phyloP scores from a whole-genome alignment of 2,113 vertebrate genomes.

The Connochaetes taurinus region DNA sequence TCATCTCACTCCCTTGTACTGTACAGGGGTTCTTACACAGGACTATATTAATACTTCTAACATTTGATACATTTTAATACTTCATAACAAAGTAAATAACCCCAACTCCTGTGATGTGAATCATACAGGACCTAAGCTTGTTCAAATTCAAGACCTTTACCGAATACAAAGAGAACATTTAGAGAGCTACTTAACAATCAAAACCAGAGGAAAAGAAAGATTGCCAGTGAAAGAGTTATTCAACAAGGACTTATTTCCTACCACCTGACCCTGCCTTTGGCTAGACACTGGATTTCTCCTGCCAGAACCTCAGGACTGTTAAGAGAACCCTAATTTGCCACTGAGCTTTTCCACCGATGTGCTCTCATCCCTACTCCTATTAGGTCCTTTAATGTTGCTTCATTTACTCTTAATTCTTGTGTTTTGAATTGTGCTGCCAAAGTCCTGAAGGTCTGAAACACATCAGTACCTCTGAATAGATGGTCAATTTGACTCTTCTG shows the following conservation, averaged over 20 bases:
- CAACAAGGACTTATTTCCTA: neutral
- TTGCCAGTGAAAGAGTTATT: neutral
- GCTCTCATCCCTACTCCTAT: neutral
- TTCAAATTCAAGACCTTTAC: neutral
- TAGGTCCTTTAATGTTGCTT: constrained; percentile 22
- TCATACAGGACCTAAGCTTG: neutral
- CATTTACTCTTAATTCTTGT: constrained; percentile 35
- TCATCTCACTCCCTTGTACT: neutral
- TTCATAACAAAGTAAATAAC: neutral
- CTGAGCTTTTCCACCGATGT: neutral
- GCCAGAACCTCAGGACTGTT: neutral
- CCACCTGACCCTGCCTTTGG: neutral
- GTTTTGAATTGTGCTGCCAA: constrained; percentile 34
- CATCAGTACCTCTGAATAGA: neutral
- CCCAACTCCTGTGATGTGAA: neutral
- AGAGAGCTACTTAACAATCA: constrained; percentile 5
- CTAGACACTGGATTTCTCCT: neutral
- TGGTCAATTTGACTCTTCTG: neutral
- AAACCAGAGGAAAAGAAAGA: neutral
- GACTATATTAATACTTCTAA: neutral
- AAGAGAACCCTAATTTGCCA: constrained; percentile 13
- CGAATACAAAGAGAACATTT: neutral
- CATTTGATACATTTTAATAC: neutral
- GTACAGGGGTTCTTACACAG: neutral
- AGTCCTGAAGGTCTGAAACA: constrained; percentile 16